Evolutionary conservation across 2,113 vertebrate genomes (phyloP), one percentile per base, ranked within the genome.

Genomic region (Lates calcarifer): DNA sequence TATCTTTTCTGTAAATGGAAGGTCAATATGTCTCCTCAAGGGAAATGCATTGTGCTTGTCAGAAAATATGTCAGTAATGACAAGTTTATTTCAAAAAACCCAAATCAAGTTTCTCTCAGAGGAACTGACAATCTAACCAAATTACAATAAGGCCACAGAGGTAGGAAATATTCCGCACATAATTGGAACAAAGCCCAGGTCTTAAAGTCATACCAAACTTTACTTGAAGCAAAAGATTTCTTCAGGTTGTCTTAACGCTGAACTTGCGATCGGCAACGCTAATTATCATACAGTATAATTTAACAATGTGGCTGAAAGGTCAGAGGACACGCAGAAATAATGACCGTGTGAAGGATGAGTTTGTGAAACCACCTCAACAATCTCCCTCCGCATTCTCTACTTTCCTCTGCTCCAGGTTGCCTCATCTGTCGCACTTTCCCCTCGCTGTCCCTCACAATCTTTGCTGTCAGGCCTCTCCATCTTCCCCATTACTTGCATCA

Each of bases 401-500:
- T 24, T 43, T 15, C 24, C 62, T 62, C n/a, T 4, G 6, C 53
- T 61, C 22, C 74, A 33, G 3, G 39, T 65, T 12, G 12, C 24
- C 51, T 72, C 69, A 45, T 35, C 60, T 2, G 3, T 2, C 28
- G 35, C 58, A 20, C 64, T 53, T n/a, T 18, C n/a, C 35, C n/a
- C 63, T 33, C 24, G 14, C 35, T 35, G 22, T 77, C 72, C 41
- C 18, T 77, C 6, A 45, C 58, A 64, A 45, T 77, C 74, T 33
- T 35, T 4, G 14, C 35, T 55, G 67, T 77, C 85, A 43, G 62
- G 24, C 58, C 43, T 45, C 45, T 78, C 75, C 14, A 4, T 68
- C 49, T 58, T 61, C 5, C 28, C 39, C 57, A 68, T 87, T 53
- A 64, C 74, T 28, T 26, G 60, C 78, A 67, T 79, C 79, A 31